Evolutionary conservation across 1,140 invertebrate genomes (phyloP), one percentile per base, ranked within the genome.

Genomic region (Musca vetustissima): DNA sequence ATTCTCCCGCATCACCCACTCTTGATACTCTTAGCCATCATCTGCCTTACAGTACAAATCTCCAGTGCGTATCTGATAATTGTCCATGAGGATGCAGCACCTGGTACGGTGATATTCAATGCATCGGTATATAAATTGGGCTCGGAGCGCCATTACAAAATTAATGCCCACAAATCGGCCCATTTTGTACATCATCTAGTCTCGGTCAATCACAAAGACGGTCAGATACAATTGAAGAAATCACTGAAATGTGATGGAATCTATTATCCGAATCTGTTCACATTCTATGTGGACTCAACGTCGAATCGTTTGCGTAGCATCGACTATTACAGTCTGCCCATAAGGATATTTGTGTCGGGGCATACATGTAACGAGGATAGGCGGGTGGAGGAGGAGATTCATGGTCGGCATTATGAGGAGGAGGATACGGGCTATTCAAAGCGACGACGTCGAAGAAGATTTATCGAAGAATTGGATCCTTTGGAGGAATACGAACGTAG

Each of bases 201-300:
- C 50, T 84, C 88, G 69, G 91, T 95, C 25, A 89, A 92, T 77
- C 86, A 88, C 43, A 87, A 89, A 72, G 88, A 85, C 59, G 93
- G 93, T 1, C 87, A 89, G 61, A 89, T 95, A n/a, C 88, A 87
- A 1, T 79, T 94, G n/a, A 87, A 88, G 69, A 88, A 89, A 72
- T 83, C 84, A 15, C 82, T 95, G n/a, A 86, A 88, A 72, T 95
- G 93, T 83, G 89, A 93, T 70, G 92, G 91, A 28, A 85, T 93
- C 9, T 89, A 90, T 64, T 94, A 94, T 75, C 92, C 93, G 0
- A 90, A 92, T 72, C 85, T 94, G 17, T 93, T 95, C 81, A 93
- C 92, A 4, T 88, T 94, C 72, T 93, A 93, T 83, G 89, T 95
- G 67, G 93, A 95, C 76, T 94, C 92, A 15, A 91, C 90, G 24